Evolutionary conservation across 1,140 invertebrate species (phyloP).

Genomic region (Aphaenogaster rudis): DNA sequence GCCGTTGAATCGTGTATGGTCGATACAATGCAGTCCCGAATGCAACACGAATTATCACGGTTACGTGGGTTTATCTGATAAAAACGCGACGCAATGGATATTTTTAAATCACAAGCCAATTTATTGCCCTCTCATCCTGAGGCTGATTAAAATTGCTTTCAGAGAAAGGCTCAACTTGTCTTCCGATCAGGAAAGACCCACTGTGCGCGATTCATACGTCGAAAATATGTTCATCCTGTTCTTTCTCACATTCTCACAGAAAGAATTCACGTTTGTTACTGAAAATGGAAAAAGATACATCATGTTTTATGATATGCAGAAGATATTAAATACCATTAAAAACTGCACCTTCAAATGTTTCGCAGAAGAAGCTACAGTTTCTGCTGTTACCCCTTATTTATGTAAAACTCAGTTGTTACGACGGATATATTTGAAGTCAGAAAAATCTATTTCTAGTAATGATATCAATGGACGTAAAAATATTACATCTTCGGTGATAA

Average conservation of each 20-base stretch:
- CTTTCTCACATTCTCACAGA: constrained; percentile 68
- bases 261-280: constrained; percentile 62
- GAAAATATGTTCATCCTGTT: constrained; percentile 74
- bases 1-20: constrained; percentile 57
- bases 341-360: constrained; percentile 59
- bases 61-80: constrained; percentile 72
- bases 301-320: constrained; percentile 58
- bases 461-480: not conserved
- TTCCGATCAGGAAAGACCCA: not conserved
- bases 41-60: constrained; percentile 57
- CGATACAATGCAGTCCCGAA: constrained; percentile 44
- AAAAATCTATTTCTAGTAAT: not conserved
- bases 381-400: not conserved
- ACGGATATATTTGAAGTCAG: not conserved
- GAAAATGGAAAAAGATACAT: constrained; percentile 51
- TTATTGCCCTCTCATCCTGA: constrained; percentile 70
- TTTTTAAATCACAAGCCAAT: constrained; percentile 76
- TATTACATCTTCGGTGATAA: not conserved
- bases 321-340: constrained; percentile 66
- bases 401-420: not conserved
- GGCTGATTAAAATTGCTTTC: constrained; percentile 53
- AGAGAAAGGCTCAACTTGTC: not conserved
- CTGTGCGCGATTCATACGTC: constrained; percentile 23
- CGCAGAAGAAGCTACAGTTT: not conserved
- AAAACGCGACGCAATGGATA: constrained; percentile 60